A percentile compares a stretch with the other conserved stretches of the same genome.
Evolutionary conservation across 2,888 invertebrate species (phyloP).

Genomic region (Malthinus seriepunctatus): DNA sequence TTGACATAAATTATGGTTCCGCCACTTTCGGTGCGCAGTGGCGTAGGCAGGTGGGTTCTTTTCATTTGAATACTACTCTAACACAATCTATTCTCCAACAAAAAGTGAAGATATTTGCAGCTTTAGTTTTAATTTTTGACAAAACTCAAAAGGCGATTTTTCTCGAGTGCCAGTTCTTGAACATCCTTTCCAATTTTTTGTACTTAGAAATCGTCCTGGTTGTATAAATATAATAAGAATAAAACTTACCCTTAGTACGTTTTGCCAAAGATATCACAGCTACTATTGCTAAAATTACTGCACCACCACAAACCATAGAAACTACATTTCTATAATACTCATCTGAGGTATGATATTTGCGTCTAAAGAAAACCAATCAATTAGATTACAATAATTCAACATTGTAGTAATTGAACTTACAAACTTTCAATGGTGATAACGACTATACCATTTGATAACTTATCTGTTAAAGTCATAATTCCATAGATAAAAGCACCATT

Average conservation of each 20-base stretch:
- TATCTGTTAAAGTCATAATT: slow-evolving; percentile 90
- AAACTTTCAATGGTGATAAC: slow-evolving; percentile 80
- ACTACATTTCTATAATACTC: slow-evolving; percentile 9
- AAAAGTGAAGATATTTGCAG: no score
- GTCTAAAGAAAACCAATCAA: neutral
- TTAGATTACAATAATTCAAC: neutral
- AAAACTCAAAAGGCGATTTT: no score
- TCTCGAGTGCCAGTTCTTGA: no score
- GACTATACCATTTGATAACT: slow-evolving; percentile 85
- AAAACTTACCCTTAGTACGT: neutral
- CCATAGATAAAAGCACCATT: slow-evolving; percentile 92
- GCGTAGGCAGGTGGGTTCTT: no score
- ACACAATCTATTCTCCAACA: no score
- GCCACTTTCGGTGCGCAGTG: no score
- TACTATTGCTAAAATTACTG: slow-evolving; percentile 56
- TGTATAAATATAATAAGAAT: neutral
- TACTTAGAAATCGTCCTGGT: no score
- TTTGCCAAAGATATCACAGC: slow-evolving; percentile 44
- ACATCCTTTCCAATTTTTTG: no score
- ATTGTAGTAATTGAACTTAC: slow-evolving; percentile 55
- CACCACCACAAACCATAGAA: slow-evolving; percentile 10
- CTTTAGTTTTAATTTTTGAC: no score
- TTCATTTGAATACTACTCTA: no score
- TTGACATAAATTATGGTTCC: no score
- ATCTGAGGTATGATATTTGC: slow-evolving; percentile 3